phyloP scores from a whole-genome alignment of 2,113 vertebrate genomes.

The Mustela nigripes region DNA sequence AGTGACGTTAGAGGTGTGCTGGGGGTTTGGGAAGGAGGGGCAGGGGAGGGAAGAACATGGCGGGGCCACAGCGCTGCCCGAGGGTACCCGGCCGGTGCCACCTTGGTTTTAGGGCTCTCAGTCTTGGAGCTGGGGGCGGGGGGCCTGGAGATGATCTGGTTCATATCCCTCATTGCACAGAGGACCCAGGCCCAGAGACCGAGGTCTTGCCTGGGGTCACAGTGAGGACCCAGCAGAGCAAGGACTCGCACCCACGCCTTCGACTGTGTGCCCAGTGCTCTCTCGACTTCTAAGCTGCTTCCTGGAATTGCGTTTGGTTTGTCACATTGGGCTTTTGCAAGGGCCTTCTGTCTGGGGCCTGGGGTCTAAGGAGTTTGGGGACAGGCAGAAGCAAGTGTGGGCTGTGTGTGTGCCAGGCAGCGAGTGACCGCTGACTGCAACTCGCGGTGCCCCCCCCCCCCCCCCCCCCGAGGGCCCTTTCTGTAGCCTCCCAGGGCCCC shows the following conservation, averaged over 20 bases:
- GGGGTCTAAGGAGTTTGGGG: neutral
- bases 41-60: neutral
- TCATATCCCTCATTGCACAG: neutral
- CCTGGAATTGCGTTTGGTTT: neutral
- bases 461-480: neutral
- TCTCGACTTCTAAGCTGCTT: neutral
- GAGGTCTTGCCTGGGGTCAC: neutral
- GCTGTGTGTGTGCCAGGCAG: neutral
- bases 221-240: neutral
- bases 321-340: neutral
- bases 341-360: neutral
- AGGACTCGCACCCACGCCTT: neutral
- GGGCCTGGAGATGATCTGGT: neutral
- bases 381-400: neutral
- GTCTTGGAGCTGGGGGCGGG: neutral
- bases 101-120: neutral
- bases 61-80: fast-evolving
- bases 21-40: neutral
- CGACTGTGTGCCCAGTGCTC: neutral
- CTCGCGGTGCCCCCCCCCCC: too few species aligned
- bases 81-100: neutral
- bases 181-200: neutral
- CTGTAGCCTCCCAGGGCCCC: neutral
- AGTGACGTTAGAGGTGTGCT: too few species aligned
- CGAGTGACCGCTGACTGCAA: fast-evolving